These are phyloP conservation scores for Octopus bimaculoides DNA, from an alignment of 1,140 invertebrate genomes.

Conservation along the genomic window DNA sequence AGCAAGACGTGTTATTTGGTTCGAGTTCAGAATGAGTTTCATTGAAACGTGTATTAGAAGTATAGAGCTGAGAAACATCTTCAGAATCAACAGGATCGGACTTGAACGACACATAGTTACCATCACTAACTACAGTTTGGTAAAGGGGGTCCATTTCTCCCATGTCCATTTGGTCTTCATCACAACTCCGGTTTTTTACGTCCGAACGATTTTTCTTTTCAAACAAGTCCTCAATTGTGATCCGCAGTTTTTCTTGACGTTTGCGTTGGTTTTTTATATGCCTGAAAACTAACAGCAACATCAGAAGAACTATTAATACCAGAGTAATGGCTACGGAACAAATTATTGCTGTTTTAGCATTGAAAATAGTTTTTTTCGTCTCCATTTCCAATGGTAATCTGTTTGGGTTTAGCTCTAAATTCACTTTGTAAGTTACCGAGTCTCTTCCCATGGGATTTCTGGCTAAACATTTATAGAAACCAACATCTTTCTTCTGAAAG, in stretches of 20 bases:
- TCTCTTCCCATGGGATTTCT: slow-evolving; percentile 37
- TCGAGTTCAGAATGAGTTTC: background rate
- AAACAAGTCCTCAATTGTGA: background rate
- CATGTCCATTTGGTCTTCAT: background rate
- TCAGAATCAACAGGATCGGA: slow-evolving; percentile 5
- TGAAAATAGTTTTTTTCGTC: background rate
- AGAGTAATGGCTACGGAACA: background rate
- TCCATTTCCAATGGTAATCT: background rate
- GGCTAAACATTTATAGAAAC: slow-evolving; percentile 41
- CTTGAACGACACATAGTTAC: slow-evolving; percentile 10
- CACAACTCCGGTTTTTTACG: background rate
- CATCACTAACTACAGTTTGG: background rate
- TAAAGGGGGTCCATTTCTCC: slow-evolving; percentile 1
- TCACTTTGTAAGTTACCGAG: slow-evolving; percentile 34
- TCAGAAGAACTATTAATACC: background rate
- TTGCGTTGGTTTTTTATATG: background rate
- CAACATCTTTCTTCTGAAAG: slow-evolving; percentile 35
- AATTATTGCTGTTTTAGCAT: background rate
- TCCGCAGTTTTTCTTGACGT: background rate
- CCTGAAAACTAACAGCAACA: background rate
- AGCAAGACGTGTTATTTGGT: background rate
- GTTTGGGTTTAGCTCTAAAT: slow-evolving; percentile 29
- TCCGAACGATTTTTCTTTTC: background rate
- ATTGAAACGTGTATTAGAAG: background rate
- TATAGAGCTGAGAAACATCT: slow-evolving; percentile 6